Conservation (phyloP, 2,797 vertebrate genomes). For the Eremophila alpestris region DNA sequence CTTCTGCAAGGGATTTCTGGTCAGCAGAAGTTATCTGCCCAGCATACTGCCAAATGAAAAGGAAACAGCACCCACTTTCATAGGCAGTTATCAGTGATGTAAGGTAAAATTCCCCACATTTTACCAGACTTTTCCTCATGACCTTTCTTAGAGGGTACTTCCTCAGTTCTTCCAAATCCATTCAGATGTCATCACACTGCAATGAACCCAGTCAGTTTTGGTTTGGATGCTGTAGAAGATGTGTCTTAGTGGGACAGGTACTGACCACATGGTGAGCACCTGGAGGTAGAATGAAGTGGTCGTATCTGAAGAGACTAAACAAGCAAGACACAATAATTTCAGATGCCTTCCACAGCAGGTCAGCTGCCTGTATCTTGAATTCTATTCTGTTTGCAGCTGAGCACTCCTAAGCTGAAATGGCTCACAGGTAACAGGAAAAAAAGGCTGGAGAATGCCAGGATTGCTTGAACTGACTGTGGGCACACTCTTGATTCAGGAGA, state of each 20-base stretch:
- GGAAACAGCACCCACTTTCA: background rate
- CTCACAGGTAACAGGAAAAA: background rate
- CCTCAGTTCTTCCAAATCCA: background rate
- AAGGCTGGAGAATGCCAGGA: background rate
- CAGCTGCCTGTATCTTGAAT: background rate
- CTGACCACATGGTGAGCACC: background rate
- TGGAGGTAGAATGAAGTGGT: background rate
- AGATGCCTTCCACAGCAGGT: background rate
- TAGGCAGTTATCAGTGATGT: background rate
- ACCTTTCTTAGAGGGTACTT: background rate
- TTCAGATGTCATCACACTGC: background rate
- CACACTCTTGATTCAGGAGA: background rate
- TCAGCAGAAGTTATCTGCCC: background rate
- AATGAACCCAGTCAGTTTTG: background rate
- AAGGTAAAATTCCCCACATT: background rate
- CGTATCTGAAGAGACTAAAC: background rate
- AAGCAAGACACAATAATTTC: background rate
- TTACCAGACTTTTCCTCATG: background rate
- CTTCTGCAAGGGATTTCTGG: background rate
- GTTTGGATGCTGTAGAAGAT: background rate
- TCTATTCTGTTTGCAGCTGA: background rate
- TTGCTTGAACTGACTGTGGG: background rate
- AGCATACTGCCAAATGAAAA: background rate
- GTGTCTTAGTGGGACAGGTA: background rate
- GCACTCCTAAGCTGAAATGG: background rate